phyloP scores from a whole-genome alignment of 2,113 vertebrate species.

The Thalassoma bifasciatum region DNA sequence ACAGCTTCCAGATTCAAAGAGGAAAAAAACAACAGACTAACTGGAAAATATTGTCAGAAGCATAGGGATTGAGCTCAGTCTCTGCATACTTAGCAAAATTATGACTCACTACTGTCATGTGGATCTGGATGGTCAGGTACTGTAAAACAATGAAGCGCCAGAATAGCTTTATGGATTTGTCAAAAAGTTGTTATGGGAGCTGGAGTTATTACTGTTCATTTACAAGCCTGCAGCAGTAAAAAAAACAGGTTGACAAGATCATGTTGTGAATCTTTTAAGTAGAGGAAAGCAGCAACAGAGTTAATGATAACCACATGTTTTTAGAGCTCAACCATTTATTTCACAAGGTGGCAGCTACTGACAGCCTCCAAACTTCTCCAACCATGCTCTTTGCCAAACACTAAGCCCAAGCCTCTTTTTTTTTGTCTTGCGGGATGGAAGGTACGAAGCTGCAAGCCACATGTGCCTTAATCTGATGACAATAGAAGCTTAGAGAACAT shows the following conservation, averaged over 20 bases:
- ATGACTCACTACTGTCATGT: constrained; percentile 27
- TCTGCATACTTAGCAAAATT: constrained; percentile 9
- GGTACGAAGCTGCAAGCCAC: constrained; percentile 57
- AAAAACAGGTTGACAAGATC: constrained; percentile 28
- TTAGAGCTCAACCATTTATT: constrained; percentile 34
- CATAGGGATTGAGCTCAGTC: constrained; percentile 46
- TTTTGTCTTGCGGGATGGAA: constrained; percentile 32
- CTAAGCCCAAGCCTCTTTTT: constrained; percentile 46
- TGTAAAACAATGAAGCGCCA: neutral
- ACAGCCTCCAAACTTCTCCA: constrained; percentile 15
- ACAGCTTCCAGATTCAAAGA: constrained; percentile 31
- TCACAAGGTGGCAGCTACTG: constrained; percentile 59
- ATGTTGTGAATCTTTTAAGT: constrained; percentile 26
- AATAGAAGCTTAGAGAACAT: constrained; percentile 56
- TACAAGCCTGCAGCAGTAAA: neutral
- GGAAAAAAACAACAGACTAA: constrained; percentile 29
- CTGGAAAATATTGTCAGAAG: constrained; percentile 66
- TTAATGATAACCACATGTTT: constrained; percentile 73
- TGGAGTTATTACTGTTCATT: constrained; percentile 9
- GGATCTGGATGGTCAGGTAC: constrained; percentile 12
- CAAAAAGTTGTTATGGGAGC: neutral
- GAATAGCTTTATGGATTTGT: constrained; percentile 12
- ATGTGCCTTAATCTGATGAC: constrained; percentile 54
- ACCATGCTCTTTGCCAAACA: constrained; percentile 21
- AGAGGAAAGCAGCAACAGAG: constrained; percentile 34